Percentiles rank a stretch among this genome's conserved stretches.
Conservation (phyloP, 2,797 vertebrate species). For the Taenioides sp. region DNA sequence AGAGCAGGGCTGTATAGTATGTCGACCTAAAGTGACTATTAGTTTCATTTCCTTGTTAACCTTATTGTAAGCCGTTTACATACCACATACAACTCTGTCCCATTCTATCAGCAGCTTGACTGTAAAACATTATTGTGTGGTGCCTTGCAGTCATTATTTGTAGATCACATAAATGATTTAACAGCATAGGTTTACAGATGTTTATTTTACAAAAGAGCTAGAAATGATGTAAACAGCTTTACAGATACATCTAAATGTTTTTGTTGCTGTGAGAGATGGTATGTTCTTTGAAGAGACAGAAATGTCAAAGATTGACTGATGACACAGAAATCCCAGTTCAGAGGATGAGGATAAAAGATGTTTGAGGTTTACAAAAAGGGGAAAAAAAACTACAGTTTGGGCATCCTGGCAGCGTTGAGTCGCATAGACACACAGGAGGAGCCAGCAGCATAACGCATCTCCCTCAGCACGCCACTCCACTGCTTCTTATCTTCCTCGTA, state of each 20-base stretch:
- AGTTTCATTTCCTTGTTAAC: too few relatives aligned
- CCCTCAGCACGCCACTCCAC: slow-evolving; percentile 95
- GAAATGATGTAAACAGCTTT: slow-evolving; percentile 52
- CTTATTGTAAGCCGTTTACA: too few relatives aligned
- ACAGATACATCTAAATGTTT: slow-evolving; percentile 43
- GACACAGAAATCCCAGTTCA: slow-evolving; percentile 32
- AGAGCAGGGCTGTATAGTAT: too few relatives aligned
- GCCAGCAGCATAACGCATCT: slow-evolving; percentile 94
- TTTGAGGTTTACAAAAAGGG: slow-evolving; percentile 3
- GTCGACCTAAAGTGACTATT: too few relatives aligned
- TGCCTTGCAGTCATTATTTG: background rate
- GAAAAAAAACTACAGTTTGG: slow-evolving; percentile 84
- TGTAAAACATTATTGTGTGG: too few relatives aligned
- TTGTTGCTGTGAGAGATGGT: slow-evolving; percentile 19
- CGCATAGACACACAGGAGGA: slow-evolving; percentile 90
- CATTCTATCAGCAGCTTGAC: too few relatives aligned
- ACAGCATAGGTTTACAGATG: slow-evolving; percentile 50
- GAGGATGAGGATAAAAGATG: slow-evolving; percentile 16
- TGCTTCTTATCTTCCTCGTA: slow-evolving; percentile 95
- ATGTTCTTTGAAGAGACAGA: slow-evolving; percentile 49
- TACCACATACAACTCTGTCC: too few relatives aligned
- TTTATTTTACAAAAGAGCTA: slow-evolving; percentile 78
- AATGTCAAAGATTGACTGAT: slow-evolving; percentile 10
- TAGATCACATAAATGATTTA: slow-evolving; percentile 28
- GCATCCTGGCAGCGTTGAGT: slow-evolving; percentile 91